phyloP scores from a whole-genome alignment of 1,140 invertebrate genomes.

The Drosophila leontia region DNA sequence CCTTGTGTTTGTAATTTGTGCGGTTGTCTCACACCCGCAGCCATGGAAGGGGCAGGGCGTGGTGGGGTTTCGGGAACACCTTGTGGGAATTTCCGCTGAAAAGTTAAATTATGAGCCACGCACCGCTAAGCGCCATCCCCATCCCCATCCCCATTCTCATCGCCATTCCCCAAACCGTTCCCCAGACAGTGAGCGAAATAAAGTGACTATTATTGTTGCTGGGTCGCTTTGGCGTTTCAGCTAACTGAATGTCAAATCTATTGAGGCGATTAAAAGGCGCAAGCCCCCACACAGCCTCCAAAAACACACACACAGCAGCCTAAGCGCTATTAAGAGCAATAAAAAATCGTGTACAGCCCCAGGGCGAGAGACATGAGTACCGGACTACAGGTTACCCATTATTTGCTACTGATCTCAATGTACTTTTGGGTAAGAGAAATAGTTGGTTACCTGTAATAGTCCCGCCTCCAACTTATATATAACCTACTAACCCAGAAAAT shows the following conservation, averaged over 20 bases:
- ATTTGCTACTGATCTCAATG: too few species aligned
- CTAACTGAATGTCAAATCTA: slow-evolving; percentile 83
- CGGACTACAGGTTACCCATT: slow-evolving; percentile 13
- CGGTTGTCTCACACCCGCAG: slow-evolving; percentile 16
- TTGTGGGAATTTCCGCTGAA: slow-evolving; percentile 74
- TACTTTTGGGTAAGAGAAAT: not conserved
- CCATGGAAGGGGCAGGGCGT: not conserved
- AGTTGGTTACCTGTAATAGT: too few species aligned
- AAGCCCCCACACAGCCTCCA: slow-evolving; percentile 5
- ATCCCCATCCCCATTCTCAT: not conserved
- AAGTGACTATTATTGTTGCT: slow-evolving; percentile 24
- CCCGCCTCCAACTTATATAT: too few species aligned
- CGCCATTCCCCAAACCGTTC: not conserved
- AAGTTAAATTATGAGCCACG: slow-evolving; percentile 66
- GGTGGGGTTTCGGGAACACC: slow-evolving; percentile 28
- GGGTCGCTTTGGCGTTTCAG: slow-evolving; percentile 32
- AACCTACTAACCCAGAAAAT: not conserved
- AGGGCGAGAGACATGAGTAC: not conserved
- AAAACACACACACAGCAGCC: slow-evolving; percentile 30
- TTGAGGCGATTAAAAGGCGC: slow-evolving; percentile 66
- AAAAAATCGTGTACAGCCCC: slow-evolving; percentile 46
- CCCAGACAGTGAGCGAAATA: slow-evolving; percentile 27
- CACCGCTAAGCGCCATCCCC: slow-evolving; percentile 52
- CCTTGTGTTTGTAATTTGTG: slow-evolving; percentile 65
- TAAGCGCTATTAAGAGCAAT: slow-evolving; percentile 69